Conservation (phyloP, 2,113 vertebrate genomes). For the Orthonyx spaldingii region DNA sequence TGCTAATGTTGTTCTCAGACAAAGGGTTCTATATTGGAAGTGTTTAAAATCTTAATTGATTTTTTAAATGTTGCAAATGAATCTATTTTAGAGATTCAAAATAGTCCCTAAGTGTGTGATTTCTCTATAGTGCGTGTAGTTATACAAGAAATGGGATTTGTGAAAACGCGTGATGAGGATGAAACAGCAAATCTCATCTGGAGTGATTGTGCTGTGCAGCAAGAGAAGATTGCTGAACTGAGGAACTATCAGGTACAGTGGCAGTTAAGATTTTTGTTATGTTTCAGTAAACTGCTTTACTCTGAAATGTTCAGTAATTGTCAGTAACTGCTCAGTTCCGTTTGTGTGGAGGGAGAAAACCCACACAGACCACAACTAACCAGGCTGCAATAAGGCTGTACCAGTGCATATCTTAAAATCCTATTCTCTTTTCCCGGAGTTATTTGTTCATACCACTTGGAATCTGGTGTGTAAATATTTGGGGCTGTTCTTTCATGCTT, state of each 20-base stretch:
- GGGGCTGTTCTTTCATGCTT: background rate
- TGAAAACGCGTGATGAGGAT: constrained; percentile 90
- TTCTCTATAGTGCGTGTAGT: constrained; percentile 83
- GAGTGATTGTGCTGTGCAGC: constrained; percentile 94
- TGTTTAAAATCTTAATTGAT: background rate
- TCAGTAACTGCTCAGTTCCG: background rate
- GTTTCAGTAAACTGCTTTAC: background rate
- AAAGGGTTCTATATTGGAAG: background rate
- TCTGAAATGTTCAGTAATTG: background rate
- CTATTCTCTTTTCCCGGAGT: background rate
- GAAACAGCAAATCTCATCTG: constrained; percentile 97
- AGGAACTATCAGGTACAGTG: constrained; percentile 90
- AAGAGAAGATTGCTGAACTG: constrained; percentile 95
- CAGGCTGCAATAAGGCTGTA: background rate
- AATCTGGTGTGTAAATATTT: background rate
- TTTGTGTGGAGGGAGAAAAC: background rate
- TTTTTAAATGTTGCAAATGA: background rate
- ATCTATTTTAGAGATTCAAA: background rate
- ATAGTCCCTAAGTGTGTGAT: background rate
- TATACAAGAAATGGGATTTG: constrained; percentile 87
- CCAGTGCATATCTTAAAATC: background rate
- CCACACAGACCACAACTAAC: background rate
- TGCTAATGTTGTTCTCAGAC: background rate
- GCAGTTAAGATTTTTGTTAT: background rate
- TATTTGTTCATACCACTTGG: background rate